These are phyloP conservation scores for Nasonia vitripennis DNA, from an alignment of 1,140 invertebrate species.

Conservation along the genomic window DNA sequence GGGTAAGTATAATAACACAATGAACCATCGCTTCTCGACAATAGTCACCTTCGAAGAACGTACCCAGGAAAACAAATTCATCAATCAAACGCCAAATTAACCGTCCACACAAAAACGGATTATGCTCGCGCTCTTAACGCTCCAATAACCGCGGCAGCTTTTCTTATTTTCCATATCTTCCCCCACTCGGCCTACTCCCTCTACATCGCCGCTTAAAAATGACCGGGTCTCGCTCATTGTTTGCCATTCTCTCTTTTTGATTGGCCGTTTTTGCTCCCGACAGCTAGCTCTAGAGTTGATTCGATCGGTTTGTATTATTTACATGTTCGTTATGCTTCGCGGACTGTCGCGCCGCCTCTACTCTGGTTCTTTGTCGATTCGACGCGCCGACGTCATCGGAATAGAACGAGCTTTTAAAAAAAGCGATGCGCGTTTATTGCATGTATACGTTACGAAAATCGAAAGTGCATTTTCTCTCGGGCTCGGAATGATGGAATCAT, in stretches of 20 bases:
- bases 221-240: constrained; percentile 45
- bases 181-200: constrained; percentile 12
- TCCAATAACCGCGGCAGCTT: constrained; percentile 32
- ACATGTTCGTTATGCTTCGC: constrained; percentile 57
- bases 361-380: constrained; percentile 52
- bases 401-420: neutral
- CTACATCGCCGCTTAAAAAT: constrained; percentile 11
- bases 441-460: neutral
- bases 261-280: constrained; percentile 50
- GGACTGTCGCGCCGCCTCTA: constrained; percentile 49
- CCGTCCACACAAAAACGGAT: constrained; percentile 20
- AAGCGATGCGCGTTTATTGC: neutral
- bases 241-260: constrained; percentile 46
- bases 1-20: neutral
- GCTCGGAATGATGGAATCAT: neutral
- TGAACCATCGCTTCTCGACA: neutral
- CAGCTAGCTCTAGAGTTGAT: neutral
- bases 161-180: constrained; percentile 30
- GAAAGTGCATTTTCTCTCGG: neutral
- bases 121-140: constrained; percentile 15
- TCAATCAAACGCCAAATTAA: constrained; percentile 20
- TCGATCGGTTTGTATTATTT: constrained; percentile 60
- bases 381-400: constrained; percentile 21
- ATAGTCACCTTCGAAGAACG: neutral
- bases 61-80: neutral